Base-by-base conservation (phyloP, 2,797 vertebrate genomes). In the Poeciliopsis paucimaculata region DNA sequence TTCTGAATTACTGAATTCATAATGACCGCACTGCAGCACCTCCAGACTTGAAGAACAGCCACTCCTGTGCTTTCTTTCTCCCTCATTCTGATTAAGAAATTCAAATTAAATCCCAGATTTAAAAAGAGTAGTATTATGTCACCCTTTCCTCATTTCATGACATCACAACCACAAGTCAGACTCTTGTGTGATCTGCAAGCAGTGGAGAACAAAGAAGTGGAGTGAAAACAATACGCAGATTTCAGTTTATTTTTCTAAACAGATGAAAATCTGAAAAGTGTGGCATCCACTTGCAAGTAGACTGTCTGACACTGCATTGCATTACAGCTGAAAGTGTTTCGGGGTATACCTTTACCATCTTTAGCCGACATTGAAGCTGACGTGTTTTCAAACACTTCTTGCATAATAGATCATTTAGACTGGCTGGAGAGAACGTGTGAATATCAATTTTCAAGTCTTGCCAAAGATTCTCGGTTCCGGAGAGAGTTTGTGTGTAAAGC, bases 1-100 rank as follows among this genome's bases (percentile, higher is more conserved):
- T 74, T 83, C 75, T 87, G 85, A 90, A 80, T 87, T 87, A 78
- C 64, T 82, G 80, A 80, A 89, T 79, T 77, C 75, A 71, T 90
- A 91, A 92, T 87, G 81, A 84, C 68, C 68, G 80, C 77, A 81
- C 64, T 57, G 53, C 20, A 64, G 76, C 49, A 81, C 73, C 73
- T 15, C 43, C 46, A 82, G 74, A 77, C 66, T 49, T 62, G 23
- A 82, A 57, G 18, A 47, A 76, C 1, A 78, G 73, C 46, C 62
- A 36, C 26, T 76, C 10, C 46, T 82, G 62, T 75, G 20, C 82
- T 72, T 78, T 41, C 51, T 86, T 78, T 72, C 18, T 74, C 18
- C 20, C 49, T 1, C 0, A n/a, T 53, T 73, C 45, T 79, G 12
- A 39, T 47, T 34, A 36, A 41, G 16, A 10, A 77, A 81, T 80